Conservation (phyloP, 2,797 vertebrate species). For the Esox masquinongy region DNA sequence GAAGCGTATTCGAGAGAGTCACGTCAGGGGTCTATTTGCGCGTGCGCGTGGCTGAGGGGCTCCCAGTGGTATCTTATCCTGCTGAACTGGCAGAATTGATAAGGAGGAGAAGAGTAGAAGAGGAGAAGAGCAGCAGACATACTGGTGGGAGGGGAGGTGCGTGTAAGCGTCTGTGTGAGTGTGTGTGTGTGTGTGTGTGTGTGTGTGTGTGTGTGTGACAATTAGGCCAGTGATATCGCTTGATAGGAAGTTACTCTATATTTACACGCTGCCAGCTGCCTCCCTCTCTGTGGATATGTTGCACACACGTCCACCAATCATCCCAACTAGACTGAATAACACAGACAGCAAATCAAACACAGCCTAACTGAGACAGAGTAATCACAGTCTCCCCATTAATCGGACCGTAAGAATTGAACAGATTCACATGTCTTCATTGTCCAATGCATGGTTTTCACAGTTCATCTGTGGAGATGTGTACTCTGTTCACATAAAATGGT, state of each 20-base stretch:
- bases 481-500: not conserved
- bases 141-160: constrained; percentile 7
- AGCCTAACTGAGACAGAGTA: constrained; percentile 36
- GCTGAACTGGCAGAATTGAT: constrained; percentile 8
- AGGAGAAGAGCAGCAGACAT: constrained; percentile 55
- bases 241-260: constrained; percentile 65
- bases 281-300: constrained; percentile 60
- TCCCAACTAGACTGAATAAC: constrained; percentile 60
- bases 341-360: constrained; percentile 24
- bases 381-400: not conserved
- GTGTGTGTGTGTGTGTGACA: constrained; percentile 56
- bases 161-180: constrained; percentile 15
- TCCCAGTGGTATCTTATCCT: constrained; percentile 6
- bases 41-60: not conserved
- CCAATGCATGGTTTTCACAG: too few species aligned
- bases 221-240: constrained; percentile 72
- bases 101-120: constrained; percentile 47
- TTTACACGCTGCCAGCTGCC: constrained; percentile 71
- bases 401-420: not conserved
- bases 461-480: too few species aligned
- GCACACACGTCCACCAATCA: constrained; percentile 61
- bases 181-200: constrained; percentile 34
- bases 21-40: not conserved
- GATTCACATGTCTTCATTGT: not conserved
- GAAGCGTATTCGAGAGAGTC: not conserved